Percentiles rank a stretch among this genome's conserved stretches.
Evolutionary conservation across 2,797 vertebrate species (phyloP).

Genomic region (Anguilla obscura): DNA sequence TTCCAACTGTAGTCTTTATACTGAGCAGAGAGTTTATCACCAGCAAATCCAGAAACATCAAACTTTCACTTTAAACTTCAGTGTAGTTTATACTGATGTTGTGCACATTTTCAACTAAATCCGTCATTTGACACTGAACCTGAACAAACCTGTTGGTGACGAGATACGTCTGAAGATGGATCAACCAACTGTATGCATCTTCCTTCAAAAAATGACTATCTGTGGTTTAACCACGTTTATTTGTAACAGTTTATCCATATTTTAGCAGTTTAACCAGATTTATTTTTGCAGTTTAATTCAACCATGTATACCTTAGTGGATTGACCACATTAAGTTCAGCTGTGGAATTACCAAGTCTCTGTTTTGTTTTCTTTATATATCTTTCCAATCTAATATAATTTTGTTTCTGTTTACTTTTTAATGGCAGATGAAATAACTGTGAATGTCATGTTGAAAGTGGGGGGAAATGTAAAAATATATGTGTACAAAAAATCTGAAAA

Average conservation of each 20-base stretch:
- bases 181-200: neutral
- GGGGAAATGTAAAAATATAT: neutral
- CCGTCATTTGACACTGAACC: neutral
- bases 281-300: neutral
- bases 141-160: neutral
- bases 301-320: neutral
- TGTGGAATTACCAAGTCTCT: neutral
- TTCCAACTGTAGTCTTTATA: neutral
- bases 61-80: neutral
- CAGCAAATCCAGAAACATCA: slow-evolving; percentile 27
- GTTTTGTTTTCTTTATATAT: slow-evolving; percentile 4
- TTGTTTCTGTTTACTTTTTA: slow-evolving; percentile 27
- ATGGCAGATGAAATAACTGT: slow-evolving; percentile 6
- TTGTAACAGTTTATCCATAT: neutral
- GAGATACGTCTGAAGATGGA: neutral
- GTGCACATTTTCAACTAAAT: slow-evolving; percentile 1
- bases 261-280: slow-evolving; percentile 2
- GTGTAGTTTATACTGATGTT: neutral
- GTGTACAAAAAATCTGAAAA: neutral
- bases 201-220: neutral
- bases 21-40: slow-evolving; percentile 21
- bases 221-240: neutral
- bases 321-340: neutral
- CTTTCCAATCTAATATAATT: neutral
- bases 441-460: slow-evolving; percentile 20